These are phyloP conservation scores for Oostethus manadensis DNA, from an alignment of 2,113 vertebrate genomes.

Conservation along the genomic window DNA sequence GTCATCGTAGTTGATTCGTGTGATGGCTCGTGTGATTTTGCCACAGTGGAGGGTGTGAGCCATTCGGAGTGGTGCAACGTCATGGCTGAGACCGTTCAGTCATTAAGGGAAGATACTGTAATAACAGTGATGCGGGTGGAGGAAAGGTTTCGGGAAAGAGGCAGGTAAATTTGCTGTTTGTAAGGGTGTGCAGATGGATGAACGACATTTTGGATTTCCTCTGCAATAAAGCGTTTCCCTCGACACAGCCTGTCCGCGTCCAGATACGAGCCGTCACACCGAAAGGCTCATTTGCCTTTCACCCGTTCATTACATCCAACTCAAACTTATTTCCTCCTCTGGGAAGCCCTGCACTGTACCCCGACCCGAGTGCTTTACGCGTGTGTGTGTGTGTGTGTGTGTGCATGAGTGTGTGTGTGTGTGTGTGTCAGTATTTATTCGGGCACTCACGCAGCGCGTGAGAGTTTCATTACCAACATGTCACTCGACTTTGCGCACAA, in stretches of 20 bases:
- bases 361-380: background rate
- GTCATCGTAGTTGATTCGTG: too few relatives aligned
- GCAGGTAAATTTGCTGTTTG: background rate
- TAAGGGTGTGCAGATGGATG: conserved; percentile 39
- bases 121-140: background rate
- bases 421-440: background rate
- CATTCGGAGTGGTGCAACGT: too few relatives aligned
- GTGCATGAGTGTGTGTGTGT: conserved; percentile 21
- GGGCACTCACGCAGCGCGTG: background rate
- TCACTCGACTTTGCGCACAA: conserved; percentile 17
- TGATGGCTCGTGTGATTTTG: too few relatives aligned
- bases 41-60: too few relatives aligned
- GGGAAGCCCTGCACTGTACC: conserved; percentile 16
- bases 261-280: conserved; percentile 55
- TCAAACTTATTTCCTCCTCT: conserved; percentile 50
- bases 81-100: too few relatives aligned
- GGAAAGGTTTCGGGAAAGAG: background rate
- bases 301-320: conserved; percentile 59
- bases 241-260: conserved; percentile 56
- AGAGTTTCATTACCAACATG: conserved; percentile 15
- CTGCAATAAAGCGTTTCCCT: conserved; percentile 61
- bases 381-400: conserved; percentile 2
- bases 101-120: too few relatives aligned
- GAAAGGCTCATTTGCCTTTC: conserved; percentile 66
- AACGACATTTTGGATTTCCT: conserved; percentile 64